Evolutionary conservation across 2,113 vertebrate genomes (phyloP), one percentile per base, ranked within the genome.

Genomic region (Cyanoramphus novaezelandiae): DNA sequence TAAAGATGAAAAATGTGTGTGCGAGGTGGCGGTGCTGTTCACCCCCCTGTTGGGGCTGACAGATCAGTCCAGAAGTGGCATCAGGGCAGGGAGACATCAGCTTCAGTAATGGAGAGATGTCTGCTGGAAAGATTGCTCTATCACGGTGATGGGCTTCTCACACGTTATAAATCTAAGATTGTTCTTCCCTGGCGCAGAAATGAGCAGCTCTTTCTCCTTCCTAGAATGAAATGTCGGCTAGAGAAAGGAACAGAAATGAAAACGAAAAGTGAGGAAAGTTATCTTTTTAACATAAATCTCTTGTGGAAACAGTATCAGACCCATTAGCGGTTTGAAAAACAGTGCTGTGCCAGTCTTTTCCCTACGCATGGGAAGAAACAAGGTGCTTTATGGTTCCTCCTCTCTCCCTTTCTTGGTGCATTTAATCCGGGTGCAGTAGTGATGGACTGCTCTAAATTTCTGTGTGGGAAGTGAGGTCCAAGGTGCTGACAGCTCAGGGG

Each of bases 71-170:
- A 41, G 87, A 92, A 88, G 95, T 92, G 95, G 96, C 97, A 97
- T 86, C 92, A 39, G 96, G 97, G 91, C 96, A 98, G 97, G 94
- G 96, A 95, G 81, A 89, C 94, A 96, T 97, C 98, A 97, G 96
- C 97, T 92, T 94, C 79, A 65, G 98, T 98, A 98, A 98, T 98
- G 97, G 98, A 97, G 98, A 97, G 97, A 96, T 97, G 97, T 98
- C 97, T 97, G 96, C 95, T 93, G 98, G 97, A 98, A 97, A 98
- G 98, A 99, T 99, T 98, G 98, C 97, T 97, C 98, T 92, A 97
- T 98, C 97, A 96, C 94, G 10, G 64, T 95, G 98, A 98, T 98
- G 97, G 92, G 92, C 94, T 98, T 97, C 94, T 96, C 92, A 94
- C 96, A 83, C 53, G 91, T 95, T 94, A 97, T 98, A 98, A 98